These are phyloP conservation scores for Hirundichthys speculiger DNA, from an alignment of 2,113 vertebrate species.

Conservation along the genomic window DNA sequence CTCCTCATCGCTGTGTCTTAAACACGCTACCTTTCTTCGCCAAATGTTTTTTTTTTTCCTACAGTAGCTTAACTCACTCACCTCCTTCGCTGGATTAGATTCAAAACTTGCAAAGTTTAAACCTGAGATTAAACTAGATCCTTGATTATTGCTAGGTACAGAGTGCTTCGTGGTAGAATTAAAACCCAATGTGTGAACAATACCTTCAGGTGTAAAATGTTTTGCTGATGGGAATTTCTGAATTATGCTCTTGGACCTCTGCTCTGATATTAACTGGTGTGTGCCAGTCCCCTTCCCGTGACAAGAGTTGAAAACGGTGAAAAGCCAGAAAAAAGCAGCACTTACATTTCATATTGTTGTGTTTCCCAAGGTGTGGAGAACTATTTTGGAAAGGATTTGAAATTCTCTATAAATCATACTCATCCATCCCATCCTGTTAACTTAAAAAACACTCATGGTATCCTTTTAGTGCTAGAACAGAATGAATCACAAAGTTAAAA, in stretches of 20 bases:
- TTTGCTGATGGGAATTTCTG: slow-evolving; percentile 25
- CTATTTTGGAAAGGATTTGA: slow-evolving; percentile 27
- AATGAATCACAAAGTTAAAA: background rate
- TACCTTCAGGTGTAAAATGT: slow-evolving; percentile 14
- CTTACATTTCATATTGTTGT: slow-evolving; percentile 44
- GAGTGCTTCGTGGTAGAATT: slow-evolving; percentile 21
- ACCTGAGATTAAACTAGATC: slow-evolving; percentile 20
- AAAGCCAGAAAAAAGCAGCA: slow-evolving; percentile 11
- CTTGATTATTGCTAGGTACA: too few species aligned
- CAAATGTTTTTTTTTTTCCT: slow-evolving; percentile 66
- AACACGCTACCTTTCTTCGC: slow-evolving; percentile 55
- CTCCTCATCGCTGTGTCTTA: slow-evolving; percentile 41
- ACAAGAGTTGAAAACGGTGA: slow-evolving; percentile 41
- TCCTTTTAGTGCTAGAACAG: background rate
- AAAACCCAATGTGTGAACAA: slow-evolving; percentile 20
- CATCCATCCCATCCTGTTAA: too few species aligned
- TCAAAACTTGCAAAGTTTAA: slow-evolving; percentile 62
- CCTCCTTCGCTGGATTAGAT: slow-evolving; percentile 68
- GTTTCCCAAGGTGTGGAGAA: slow-evolving; percentile 47
- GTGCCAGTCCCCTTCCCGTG: slow-evolving; percentile 25
- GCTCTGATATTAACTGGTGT: slow-evolving; percentile 51
- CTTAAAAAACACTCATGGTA: too few species aligned
- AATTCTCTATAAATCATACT: too few species aligned
- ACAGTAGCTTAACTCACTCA: slow-evolving; percentile 29
- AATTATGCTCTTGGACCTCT: slow-evolving; percentile 28